Evolutionary conservation across 1,140 invertebrate species (phyloP).

Genomic region (Drosophila aff.): DNA sequence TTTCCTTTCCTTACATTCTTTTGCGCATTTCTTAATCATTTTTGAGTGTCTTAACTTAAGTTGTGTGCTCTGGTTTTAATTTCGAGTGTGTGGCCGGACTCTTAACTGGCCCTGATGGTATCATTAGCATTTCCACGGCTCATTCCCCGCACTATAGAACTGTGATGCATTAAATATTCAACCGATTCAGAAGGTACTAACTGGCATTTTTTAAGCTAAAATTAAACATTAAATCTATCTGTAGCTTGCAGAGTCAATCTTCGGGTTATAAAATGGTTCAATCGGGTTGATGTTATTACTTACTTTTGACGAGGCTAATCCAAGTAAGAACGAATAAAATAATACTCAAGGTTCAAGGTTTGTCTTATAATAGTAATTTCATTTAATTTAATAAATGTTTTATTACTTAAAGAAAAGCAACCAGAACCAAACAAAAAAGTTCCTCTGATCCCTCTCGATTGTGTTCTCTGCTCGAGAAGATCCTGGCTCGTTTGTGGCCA

Average conservation of each 20-base stretch:
- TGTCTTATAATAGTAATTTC: too few relatives aligned
- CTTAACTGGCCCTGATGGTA: conserved; percentile 71
- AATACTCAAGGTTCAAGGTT: too few relatives aligned
- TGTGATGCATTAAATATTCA: conserved; percentile 18
- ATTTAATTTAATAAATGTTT: neutral
- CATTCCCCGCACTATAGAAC: neutral
- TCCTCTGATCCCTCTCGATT: neutral
- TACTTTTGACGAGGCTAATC: neutral
- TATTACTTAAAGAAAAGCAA: neutral
- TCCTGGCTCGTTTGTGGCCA: conserved; percentile 21
- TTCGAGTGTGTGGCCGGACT: conserved; percentile 44
- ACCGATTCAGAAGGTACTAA: neutral
- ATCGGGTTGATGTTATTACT: neutral
- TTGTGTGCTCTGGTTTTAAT: conserved; percentile 72
- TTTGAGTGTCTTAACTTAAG: conserved; percentile 78
- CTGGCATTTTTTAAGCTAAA: neutral
- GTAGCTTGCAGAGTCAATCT: too few relatives aligned
- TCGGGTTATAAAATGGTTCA: neutral
- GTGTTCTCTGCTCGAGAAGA: neutral
- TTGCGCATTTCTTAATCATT: conserved; percentile 78
- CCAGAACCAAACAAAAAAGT: neutral
- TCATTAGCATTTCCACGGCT: conserved; percentile 63
- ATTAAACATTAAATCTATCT: neutral
- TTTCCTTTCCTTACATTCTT: conserved; percentile 39
- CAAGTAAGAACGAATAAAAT: neutral